phyloP scores from a whole-genome alignment of 2,888 invertebrate species.

The Nephrotoma flavescens region DNA sequence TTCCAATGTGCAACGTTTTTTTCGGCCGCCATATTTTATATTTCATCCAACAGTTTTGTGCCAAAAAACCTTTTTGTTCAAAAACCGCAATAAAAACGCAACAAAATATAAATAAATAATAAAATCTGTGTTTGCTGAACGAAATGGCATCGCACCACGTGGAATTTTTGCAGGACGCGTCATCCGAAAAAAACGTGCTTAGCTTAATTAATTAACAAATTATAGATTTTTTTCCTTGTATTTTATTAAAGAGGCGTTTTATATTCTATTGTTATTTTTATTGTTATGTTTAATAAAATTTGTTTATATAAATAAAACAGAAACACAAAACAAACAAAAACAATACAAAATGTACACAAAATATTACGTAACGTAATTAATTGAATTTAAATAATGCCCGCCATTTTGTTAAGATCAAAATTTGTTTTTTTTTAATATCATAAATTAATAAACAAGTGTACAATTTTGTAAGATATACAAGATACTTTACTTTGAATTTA shows the following conservation, averaged over 20 bases:
- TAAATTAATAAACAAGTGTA: neutral
- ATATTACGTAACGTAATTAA: neutral
- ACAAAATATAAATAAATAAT: neutral
- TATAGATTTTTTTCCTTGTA: neutral
- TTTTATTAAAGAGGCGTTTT: constrained; percentile 4
- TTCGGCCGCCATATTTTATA: constrained; percentile 7
- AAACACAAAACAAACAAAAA: neutral
- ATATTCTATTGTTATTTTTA: constrained; percentile 1
- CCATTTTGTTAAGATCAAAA: neutral
- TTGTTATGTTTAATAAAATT: constrained; percentile 1
- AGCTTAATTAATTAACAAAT: constrained; percentile 10
- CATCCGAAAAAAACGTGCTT: constrained; percentile 3
- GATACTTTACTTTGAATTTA: neutral
- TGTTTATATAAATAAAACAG: neutral
- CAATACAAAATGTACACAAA: neutral
- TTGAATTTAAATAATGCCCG: neutral
- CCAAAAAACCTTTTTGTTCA: neutral
- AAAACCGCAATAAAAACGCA: neutral
- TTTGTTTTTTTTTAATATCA: neutral
- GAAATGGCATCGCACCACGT: neutral
- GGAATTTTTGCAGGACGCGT: neutral
- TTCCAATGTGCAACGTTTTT: constrained; percentile 9
- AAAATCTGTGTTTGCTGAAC: neutral
- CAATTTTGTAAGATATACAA: neutral
- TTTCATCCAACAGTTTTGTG: neutral